Evolutionary conservation across 2,113 vertebrate species (phyloP).

Genomic region (Phrynosoma blainvillii): DNA sequence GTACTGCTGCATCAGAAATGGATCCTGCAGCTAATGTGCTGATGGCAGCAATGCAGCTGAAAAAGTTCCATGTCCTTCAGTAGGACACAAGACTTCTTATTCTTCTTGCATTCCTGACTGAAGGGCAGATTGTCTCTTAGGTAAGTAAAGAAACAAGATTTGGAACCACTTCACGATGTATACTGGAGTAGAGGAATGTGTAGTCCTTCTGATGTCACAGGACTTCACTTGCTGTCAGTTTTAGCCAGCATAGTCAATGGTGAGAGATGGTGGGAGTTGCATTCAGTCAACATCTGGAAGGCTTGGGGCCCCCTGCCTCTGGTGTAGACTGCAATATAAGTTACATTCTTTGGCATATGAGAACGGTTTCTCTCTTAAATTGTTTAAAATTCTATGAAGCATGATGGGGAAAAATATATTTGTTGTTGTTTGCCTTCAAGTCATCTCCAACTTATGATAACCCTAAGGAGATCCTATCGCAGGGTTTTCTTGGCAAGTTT

Average conservation of each 20-base stretch:
- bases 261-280: too few relatives aligned
- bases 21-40: slow-evolving; percentile 28
- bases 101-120: background rate
- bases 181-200: background rate
- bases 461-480: too few relatives aligned
- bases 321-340: too few relatives aligned
- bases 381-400: too few relatives aligned
- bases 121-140: background rate
- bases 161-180: background rate
- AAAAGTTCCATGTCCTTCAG: slow-evolving; percentile 20
- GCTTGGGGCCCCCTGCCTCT: background rate
- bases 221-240: background rate
- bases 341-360: too few relatives aligned
- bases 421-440: too few relatives aligned
- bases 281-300: too few relatives aligned
- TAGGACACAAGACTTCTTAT: slow-evolving; percentile 1
- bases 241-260: background rate
- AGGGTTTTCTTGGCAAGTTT: too few relatives aligned
- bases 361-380: too few relatives aligned
- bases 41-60: slow-evolving; percentile 40
- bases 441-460: too few relatives aligned
- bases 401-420: too few relatives aligned
- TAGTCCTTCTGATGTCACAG: background rate
- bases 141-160: background rate
- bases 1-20: background rate